A percentile compares a stretch with the other conserved stretches of the same genome.
Conservation (phyloP, 1,140 invertebrate genomes). For the Pseudomyrmex gracilis region DNA sequence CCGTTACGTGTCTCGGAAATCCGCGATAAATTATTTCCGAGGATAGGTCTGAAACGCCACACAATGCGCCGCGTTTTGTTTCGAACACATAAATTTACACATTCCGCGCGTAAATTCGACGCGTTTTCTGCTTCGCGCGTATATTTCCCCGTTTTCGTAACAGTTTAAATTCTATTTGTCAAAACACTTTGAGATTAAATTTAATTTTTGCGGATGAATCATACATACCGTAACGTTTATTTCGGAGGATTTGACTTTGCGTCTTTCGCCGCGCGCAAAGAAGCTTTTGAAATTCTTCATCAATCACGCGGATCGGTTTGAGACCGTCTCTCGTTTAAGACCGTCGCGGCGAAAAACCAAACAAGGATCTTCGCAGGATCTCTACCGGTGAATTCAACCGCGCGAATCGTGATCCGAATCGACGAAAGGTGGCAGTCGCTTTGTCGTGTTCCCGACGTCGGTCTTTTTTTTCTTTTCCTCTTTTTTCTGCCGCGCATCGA, state of each 20-base stretch:
- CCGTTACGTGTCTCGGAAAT: neutral
- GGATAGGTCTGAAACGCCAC: no score
- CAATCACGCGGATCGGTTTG: neutral
- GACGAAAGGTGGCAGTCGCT: conserved; percentile 54
- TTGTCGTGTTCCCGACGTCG: conserved; percentile 20
- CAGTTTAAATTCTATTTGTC: no score
- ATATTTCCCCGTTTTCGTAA: no score
- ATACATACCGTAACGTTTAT: neutral
- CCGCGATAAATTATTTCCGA: neutral
- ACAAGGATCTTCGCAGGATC: conserved; percentile 34
- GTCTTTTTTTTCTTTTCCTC: neutral
- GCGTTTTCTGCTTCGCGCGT: no score
- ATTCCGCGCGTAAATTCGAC: no score
- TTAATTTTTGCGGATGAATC: neutral
- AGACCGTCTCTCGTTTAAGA: neutral
- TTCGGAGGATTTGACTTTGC: no score
- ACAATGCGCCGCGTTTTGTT: no score
- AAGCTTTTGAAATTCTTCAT: neutral
- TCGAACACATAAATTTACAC: no score
- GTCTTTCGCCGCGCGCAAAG: neutral
- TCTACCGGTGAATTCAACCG: conserved; percentile 30
- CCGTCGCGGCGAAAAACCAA: conserved; percentile 20
- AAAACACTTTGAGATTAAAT: neutral
- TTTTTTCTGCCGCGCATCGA: conserved; percentile 45
- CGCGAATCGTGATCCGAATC: conserved; percentile 60